Base-by-base conservation (phyloP, 2,797 vertebrate species). In the Gorsachius magnificus region DNA sequence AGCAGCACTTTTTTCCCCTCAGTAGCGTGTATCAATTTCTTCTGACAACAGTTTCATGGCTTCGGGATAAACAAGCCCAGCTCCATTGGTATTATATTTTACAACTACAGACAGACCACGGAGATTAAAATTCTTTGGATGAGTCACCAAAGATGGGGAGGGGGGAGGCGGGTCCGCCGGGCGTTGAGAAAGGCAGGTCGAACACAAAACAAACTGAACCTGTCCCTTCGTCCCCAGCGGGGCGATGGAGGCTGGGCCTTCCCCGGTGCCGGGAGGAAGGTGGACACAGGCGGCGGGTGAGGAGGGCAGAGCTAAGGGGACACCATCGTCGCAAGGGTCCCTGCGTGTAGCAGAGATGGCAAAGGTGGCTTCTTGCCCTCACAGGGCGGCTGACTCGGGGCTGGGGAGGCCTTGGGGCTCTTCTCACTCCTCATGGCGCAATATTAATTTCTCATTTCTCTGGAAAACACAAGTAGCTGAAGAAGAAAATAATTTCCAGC, bases 71-170 rank as follows among this genome's bases (percentile, higher is more conserved):
- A 94, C 83, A 89, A 95, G 81, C 86, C 78, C 92, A 91, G 3
- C 56, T 87, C 71, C 25, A 61, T 26, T 25, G 36, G 61, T 80
- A 57, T 94, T 94, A 81, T 50, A 75, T 93, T 95, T 94, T 95
- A 92, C 87, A 92, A 46, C 77, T 84, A 90, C 87, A 91, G 83
- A 93, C 54, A 96, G 51, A 92, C 66, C 50, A 50, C 0, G 0
- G 70, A 92, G 94, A 96, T 96, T 94, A 97, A 94, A 95, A 95
- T 96, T 90, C 94, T 95, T 94, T 86, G 94, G 48, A 71, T 85
- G 80, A 93, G 51, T 94, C 90, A 84, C 94, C 66, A 60, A 70
- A 77, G 78, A 63, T 9, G 22, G 68, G 86, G 56, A 72, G 29
- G 46, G 33, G 38, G 36, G 16, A 86, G 54, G 43, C 1, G 20